phyloP scores from a whole-genome alignment of 1,140 invertebrate genomes.

The Periplaneta americana region DNA sequence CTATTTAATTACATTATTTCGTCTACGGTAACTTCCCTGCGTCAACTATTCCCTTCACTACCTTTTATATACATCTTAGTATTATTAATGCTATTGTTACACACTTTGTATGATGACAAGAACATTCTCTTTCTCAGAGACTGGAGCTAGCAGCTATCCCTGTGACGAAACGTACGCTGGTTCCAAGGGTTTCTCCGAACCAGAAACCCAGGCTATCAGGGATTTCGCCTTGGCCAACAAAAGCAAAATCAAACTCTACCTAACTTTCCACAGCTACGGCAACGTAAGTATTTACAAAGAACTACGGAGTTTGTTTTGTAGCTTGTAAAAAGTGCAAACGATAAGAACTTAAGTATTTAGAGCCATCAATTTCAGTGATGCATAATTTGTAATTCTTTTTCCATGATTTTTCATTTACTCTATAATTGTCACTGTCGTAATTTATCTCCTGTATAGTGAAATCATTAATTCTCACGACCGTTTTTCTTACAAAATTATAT shows the following conservation, averaged over 20 bases:
- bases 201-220: conserved; percentile 57
- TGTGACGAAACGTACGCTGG: conserved; percentile 71
- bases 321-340: too few species aligned
- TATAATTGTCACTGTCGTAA: neutral
- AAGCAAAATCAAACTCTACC: conserved; percentile 50
- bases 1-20: neutral
- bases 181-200: conserved; percentile 62
- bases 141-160: conserved; percentile 46
- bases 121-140: too few species aligned
- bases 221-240: conserved; percentile 44
- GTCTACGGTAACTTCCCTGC: neutral
- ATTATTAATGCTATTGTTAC: neutral
- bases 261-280: conserved; percentile 56
- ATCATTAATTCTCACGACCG: too few species aligned
- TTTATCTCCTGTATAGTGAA: too few species aligned
- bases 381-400: too few species aligned
- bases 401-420: neutral
- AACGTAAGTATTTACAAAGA: too few species aligned
- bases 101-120: neutral
- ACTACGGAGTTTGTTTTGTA: too few species aligned
- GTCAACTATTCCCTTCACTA: neutral
- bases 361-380: too few species aligned
- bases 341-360: too few species aligned
- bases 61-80: neutral
- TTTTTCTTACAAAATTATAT: too few species aligned